Percentiles rank a stretch among this genome's conserved stretches.
Evolutionary conservation across 1,140 invertebrate species (phyloP).

Genomic region (Drosophila nasuta): DNA sequence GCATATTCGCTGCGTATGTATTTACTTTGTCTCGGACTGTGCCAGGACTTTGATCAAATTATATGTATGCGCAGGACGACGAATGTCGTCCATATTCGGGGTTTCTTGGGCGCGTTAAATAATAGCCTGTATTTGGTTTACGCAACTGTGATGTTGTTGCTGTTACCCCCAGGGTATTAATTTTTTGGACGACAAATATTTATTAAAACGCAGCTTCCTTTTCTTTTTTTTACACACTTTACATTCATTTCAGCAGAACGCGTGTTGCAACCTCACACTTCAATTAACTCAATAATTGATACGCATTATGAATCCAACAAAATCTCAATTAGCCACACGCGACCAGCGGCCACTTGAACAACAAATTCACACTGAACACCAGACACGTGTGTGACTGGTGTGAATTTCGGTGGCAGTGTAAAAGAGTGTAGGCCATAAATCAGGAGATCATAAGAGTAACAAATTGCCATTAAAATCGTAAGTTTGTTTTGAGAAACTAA

Average conservation of each 20-base stretch:
- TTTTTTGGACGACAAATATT: constrained; percentile 18
- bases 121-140: constrained; percentile 47
- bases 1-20: constrained; percentile 49
- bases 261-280: constrained; percentile 30
- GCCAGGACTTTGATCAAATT: constrained; percentile 62
- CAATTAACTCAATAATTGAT: constrained; percentile 75
- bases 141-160: constrained; percentile 27
- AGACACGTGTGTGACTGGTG: constrained; percentile 64
- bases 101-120: constrained; percentile 6
- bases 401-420: constrained; percentile 48
- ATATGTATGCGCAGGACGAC: constrained; percentile 52
- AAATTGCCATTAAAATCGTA: not conserved
- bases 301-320: constrained; percentile 54
- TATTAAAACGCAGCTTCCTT: constrained; percentile 24
- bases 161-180: constrained; percentile 26
- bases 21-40: constrained; percentile 57
- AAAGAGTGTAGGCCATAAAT: not conserved
- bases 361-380: constrained; percentile 17
- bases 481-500: not conserved
- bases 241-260: constrained; percentile 12
- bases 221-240: constrained; percentile 32
- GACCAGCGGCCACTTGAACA: constrained; percentile 52
- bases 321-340: constrained; percentile 66
- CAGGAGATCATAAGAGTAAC: not conserved
- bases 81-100: constrained; percentile 27